phyloP scores from a whole-genome alignment of 2,888 invertebrate genomes.

The Lingula anatina region DNA sequence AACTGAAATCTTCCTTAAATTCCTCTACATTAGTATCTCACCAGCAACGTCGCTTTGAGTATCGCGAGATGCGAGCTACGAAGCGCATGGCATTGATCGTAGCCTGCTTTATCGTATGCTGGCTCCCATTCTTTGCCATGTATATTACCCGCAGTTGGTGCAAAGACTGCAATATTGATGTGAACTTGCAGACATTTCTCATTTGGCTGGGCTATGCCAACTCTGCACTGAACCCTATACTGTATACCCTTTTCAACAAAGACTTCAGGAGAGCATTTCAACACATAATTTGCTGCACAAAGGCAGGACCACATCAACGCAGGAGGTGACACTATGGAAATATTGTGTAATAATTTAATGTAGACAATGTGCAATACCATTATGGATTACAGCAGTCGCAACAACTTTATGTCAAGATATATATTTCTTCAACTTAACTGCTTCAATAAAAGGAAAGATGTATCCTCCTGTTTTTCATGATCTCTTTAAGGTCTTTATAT shows the following conservation, averaged over 20 bases:
- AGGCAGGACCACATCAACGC: neutral
- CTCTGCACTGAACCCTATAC: slow-evolving; percentile 49
- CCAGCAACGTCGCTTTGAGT: slow-evolving; percentile 39
- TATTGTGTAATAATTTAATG: too few relatives aligned
- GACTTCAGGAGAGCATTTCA: slow-evolving; percentile 49
- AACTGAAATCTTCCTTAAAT: too few relatives aligned
- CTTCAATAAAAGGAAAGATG: too few relatives aligned
- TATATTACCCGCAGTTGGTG: slow-evolving; percentile 46
- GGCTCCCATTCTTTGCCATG: slow-evolving; percentile 52
- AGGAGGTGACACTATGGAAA: too few relatives aligned
- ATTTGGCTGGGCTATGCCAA: slow-evolving; percentile 52
- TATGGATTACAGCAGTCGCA: too few relatives aligned
- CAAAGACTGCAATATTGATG: slow-evolving; percentile 29
- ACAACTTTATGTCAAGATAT: neutral
- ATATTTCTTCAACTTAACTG: too few relatives aligned
- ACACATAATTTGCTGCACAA: slow-evolving; percentile 21
- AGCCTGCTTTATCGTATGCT: slow-evolving; percentile 50
- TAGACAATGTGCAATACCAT: too few relatives aligned
- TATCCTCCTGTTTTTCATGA: too few relatives aligned
- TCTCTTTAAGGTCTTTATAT: too few relatives aligned
- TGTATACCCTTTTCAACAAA: slow-evolving; percentile 51
- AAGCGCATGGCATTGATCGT: slow-evolving; percentile 52
- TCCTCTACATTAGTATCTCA: too few relatives aligned
- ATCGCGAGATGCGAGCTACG: slow-evolving; percentile 49
- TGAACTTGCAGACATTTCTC: slow-evolving; percentile 40